Evolutionary conservation across 2,888 invertebrate genomes (phyloP), one percentile per base, ranked within the genome.

Genomic region (Drosophila merina): DNA sequence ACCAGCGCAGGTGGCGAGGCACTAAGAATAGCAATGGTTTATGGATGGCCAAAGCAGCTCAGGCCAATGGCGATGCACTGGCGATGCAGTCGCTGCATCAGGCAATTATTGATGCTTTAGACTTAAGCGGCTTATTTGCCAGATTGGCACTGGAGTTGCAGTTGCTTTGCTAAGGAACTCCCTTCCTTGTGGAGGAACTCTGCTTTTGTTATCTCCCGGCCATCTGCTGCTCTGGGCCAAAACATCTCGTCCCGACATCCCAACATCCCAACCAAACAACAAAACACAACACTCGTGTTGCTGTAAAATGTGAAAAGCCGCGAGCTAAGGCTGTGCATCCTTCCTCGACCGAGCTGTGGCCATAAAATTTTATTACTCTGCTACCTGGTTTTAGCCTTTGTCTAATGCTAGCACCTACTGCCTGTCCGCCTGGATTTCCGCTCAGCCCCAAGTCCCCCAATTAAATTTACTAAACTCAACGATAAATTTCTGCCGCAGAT

Each of bases 291-390:
- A 44, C 52, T 51, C 26, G 12, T 31, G 40, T 20, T 25, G 20
- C 31, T n/a, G 20, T 69, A 49, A 44, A 49, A 58, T 36, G 44
- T 10, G n/a, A 51, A 62, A 51, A 42, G 60, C 69, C 70, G 50
- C 70, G 28, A 40, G 70, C 58, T 7, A 12, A 36, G 36, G n/a
- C 33, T n/a, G 9, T 1, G 33, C 36, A 36, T 36, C 36, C 36
- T 36, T 36, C n/a, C 36, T 6, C 36, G 36, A 33, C 12, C 30
- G 36, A 12, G 42, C 63, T 56, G 62, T 59, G 55, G 76, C 81
- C 86, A 88, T 89, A 88, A 89, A 89, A 89, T 86, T 89, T 89
- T 89, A 89, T 88, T 83, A 80, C 79, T 67, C 62, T 76, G 89
- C 89, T 89, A 89, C 89, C 89, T 74, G 84, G 74, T 76, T 82